These are phyloP conservation scores for Thymelicus acteon DNA, from an alignment of 2,888 invertebrate genomes.

Conservation along the genomic window DNA sequence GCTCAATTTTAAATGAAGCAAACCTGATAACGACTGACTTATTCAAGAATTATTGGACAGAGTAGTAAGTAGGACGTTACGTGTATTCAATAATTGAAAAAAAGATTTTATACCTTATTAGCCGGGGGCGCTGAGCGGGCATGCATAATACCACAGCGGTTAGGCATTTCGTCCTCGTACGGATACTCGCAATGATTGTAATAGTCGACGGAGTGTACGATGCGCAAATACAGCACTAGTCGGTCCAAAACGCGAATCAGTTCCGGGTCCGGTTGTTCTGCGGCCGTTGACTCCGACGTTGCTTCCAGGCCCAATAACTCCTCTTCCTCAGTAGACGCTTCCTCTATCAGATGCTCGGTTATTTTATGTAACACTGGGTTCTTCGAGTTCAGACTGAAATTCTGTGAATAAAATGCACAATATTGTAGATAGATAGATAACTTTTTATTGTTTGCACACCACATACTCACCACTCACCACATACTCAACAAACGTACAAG, in stretches of 20 bases:
- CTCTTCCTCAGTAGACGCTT: slow-evolving; percentile 99
- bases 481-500: too few species aligned
- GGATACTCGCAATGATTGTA: slow-evolving; percentile 99
- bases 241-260: slow-evolving; percentile 89
- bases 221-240: slow-evolving; percentile 95
- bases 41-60: too few species aligned
- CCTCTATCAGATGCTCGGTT: slow-evolving; percentile 98
- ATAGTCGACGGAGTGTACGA: slow-evolving; percentile 99
- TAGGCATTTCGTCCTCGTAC: slow-evolving; percentile 99
- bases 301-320: slow-evolving; percentile 91
- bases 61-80: too few species aligned
- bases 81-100: too few species aligned
- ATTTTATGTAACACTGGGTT: slow-evolving; percentile 98
- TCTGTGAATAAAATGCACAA: slow-evolving; percentile 51
- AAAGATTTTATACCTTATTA: slow-evolving; percentile 86
- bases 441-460: too few species aligned
- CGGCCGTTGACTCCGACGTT: slow-evolving; percentile 56
- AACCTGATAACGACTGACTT: neutral
- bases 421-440: neutral
- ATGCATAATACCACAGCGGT: slow-evolving; percentile 99
- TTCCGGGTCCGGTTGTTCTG: slow-evolving; percentile 71
- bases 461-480: too few species aligned
- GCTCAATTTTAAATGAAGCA: neutral
- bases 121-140: slow-evolving; percentile 95
- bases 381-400: slow-evolving; percentile 89